Evolutionary conservation across 2,888 invertebrate species (phyloP).

Genomic region (Poecilus cupreus): DNA sequence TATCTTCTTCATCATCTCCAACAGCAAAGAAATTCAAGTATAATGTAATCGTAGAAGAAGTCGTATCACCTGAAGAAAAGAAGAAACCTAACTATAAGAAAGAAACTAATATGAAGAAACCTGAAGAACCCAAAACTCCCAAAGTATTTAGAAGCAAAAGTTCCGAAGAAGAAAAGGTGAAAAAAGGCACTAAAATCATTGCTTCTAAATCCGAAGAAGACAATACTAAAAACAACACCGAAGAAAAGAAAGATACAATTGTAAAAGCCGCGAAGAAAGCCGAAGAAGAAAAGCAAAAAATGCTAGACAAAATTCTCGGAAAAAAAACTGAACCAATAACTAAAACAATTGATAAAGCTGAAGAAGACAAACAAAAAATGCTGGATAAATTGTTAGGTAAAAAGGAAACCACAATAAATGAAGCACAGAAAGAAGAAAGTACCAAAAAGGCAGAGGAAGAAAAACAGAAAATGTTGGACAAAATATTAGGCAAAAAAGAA

Average conservation of each 20-base stretch:
- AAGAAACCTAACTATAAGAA: not conserved
- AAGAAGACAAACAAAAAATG: slow-evolving; percentile 60
- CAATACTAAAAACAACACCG: too few relatives aligned
- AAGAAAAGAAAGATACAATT: slow-evolving; percentile 35
- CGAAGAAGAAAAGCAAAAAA: too few relatives aligned
- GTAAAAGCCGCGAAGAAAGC: not conserved
- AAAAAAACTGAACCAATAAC: not conserved
- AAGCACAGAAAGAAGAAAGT: slow-evolving; percentile 55
- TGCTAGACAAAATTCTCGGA: not conserved
- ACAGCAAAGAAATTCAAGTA: slow-evolving; percentile 69
- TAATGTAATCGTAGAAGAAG: slow-evolving; percentile 70
- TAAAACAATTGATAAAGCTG: not conserved
- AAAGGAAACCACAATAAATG: slow-evolving; percentile 58
- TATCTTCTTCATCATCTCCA: slow-evolving; percentile 61
- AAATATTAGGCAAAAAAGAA: slow-evolving; percentile 6
- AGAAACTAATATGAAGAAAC: not conserved
- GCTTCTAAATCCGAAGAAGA: too few relatives aligned
- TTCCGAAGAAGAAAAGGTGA: too few relatives aligned
- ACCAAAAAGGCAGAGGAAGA: slow-evolving; percentile 62
- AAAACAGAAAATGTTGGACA: slow-evolving; percentile 7
- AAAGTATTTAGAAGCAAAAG: too few relatives aligned
- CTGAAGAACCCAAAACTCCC: too few relatives aligned
- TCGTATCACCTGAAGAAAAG: slow-evolving; percentile 59
- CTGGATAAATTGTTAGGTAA: slow-evolving; percentile 64
- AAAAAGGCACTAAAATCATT: too few relatives aligned